phyloP scores from a whole-genome alignment of 1,140 invertebrate species.

The Achroia grisella region DNA sequence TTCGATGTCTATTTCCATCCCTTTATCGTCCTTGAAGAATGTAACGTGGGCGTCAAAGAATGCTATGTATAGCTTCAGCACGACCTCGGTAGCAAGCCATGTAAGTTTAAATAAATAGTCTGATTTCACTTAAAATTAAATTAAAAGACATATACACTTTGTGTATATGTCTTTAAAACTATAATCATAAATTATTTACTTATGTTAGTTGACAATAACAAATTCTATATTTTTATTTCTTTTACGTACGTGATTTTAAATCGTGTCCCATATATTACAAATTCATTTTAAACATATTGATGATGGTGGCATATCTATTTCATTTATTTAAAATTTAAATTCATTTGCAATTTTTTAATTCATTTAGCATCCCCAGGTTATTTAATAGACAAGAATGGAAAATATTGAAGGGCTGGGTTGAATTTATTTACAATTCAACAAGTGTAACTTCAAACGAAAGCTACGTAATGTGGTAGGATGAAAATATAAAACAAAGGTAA shows the following conservation, averaged over 20 bases:
- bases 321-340: slow-evolving; percentile 13
- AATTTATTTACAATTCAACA: slow-evolving; percentile 1
- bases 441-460: neutral
- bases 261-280: too few species aligned
- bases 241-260: too few species aligned
- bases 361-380: neutral
- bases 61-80: neutral
- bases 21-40: neutral
- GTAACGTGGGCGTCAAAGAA: neutral
- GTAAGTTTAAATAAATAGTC: too few species aligned
- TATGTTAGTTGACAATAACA: too few species aligned
- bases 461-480: neutral
- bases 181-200: too few species aligned
- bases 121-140: too few species aligned
- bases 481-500: neutral
- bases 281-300: too few species aligned
- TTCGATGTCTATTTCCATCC: neutral
- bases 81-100: slow-evolving; percentile 5
- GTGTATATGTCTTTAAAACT: too few species aligned
- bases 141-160: too few species aligned
- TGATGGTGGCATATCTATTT: too few species aligned
- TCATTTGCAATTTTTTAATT: neutral
- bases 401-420: neutral
- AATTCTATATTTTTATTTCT: too few species aligned
- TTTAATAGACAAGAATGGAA: neutral